Evolutionary conservation across 2,113 vertebrate genomes (phyloP).

Genomic region (Alces alces): DNA sequence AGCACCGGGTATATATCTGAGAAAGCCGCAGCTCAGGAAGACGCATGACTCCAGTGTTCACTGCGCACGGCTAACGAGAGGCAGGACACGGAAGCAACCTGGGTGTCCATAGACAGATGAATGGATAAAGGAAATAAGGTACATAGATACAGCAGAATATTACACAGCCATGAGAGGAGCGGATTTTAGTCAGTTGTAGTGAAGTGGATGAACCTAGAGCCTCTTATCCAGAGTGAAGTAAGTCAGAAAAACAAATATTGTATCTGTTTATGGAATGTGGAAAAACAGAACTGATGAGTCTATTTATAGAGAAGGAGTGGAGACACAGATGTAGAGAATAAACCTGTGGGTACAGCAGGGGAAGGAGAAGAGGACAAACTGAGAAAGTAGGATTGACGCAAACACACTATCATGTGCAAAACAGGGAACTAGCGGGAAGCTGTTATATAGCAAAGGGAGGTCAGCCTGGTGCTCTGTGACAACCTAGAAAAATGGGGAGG

Average conservation of each 20-base stretch:
- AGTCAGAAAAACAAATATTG: neutral
- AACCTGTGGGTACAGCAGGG: neutral
- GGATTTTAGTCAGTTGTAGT: neutral
- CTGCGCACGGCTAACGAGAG: neutral
- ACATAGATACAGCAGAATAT: neutral
- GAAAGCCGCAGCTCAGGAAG: neutral
- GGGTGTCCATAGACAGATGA: neutral
- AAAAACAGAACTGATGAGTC: neutral
- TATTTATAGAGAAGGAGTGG: neutral
- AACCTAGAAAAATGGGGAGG: neutral
- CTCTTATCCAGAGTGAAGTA: neutral
- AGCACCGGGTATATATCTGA: neutral
- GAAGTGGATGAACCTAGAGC: neutral
- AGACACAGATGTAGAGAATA: neutral
- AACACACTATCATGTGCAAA: accelerated
- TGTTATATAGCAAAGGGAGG: accelerated
- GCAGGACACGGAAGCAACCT: neutral
- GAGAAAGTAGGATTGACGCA: accelerated
- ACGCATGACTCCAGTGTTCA: neutral
- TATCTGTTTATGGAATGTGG: neutral
- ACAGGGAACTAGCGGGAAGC: too few species aligned
- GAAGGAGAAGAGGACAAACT: neutral
- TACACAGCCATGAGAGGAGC: neutral
- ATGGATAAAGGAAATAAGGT: accelerated
- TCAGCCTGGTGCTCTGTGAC: neutral